phyloP scores from a whole-genome alignment of 2,888 invertebrate species.

The Orthonevra nobilis region DNA sequence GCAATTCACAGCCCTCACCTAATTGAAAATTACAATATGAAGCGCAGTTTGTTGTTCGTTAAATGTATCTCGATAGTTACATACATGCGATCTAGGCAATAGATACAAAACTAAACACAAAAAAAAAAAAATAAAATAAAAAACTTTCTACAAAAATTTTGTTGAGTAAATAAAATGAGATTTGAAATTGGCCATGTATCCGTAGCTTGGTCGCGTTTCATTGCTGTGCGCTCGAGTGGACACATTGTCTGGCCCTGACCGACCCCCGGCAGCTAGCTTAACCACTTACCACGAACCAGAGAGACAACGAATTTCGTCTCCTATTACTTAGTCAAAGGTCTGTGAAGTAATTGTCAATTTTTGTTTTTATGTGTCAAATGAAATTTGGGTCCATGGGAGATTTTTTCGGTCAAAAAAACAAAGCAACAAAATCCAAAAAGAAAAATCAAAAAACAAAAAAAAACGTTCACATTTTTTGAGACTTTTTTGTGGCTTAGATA shows the following conservation, averaged over 20 bases:
- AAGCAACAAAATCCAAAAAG: too few relatives aligned
- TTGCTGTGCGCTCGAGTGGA: slow-evolving; percentile 45
- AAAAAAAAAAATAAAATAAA: slow-evolving; percentile 8
- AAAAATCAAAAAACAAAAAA: too few relatives aligned
- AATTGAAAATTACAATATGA: slow-evolving; percentile 50
- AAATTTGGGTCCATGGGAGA: background rate
- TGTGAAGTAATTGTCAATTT: slow-evolving; percentile 13
- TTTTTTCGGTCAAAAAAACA: background rate
- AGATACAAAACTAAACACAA: slow-evolving; percentile 9
- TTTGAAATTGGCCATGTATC: slow-evolving; percentile 36
- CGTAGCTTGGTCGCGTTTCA: slow-evolving; percentile 26
- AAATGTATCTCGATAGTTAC: too few relatives aligned
- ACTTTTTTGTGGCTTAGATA: slow-evolving; percentile 4
- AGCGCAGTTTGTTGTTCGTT: slow-evolving; percentile 1
- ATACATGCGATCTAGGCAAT: background rate
- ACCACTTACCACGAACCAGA: background rate
- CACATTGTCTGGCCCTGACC: slow-evolving; percentile 35
- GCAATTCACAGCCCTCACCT: slow-evolving; percentile 22
- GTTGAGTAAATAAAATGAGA: slow-evolving; percentile 47
- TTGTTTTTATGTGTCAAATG: too few relatives aligned
- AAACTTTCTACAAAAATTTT: slow-evolving; percentile 25
- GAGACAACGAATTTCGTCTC: too few relatives aligned
- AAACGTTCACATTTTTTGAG: too few relatives aligned
- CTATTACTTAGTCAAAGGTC: slow-evolving; percentile 6
- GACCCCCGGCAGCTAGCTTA: background rate